Base-by-base conservation (phyloP, 2,797 vertebrate genomes). In the Corythornis leucogaster region DNA sequence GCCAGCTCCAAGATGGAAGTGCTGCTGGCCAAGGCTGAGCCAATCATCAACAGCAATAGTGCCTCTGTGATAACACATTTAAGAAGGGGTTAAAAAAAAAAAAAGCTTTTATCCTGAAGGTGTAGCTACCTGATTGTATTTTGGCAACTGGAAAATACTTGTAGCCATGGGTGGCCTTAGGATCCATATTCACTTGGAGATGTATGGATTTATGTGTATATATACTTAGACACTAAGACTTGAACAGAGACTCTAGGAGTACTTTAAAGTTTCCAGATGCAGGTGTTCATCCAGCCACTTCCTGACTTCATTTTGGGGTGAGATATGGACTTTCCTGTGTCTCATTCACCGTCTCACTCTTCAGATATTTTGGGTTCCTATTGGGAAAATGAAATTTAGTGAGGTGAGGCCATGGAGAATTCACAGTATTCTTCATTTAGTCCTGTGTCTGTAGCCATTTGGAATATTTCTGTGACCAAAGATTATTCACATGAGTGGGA, bases 1-100 rank as follows among this genome's bases (percentile, higher is more conserved):
- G 16, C 12, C 11, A 7, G 6, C 7, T 50, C 40, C 70, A 7
- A 26, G 30, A 28, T 0, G 10, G 45, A 45, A 5, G 21, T 2
- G 2, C 8, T 9, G 4, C 62, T 26, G 25, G 30, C 19, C n/a
- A 50, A 15, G 21, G 26, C n/a, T 0, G 1, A 61, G 28, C 9
- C 57, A 11, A 20, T 9, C 31, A 20, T 5, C 2, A 16, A 22
- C 2, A 3, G 43, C 4, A 9, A 25, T 20, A 55, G 11, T 4
- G 6, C 15, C 30, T 43, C 45, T 50, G 45, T 16, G 35, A 22
- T 6, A 26, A 26, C 12, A 6, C 20, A 15, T 26, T n/a, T 76
- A 42, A 69, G 55, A 80, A 53, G 20, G 64, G 64, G 6, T 9
- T 3, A 31, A 50, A 46, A 31, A 16, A 46, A 31, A 16, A 33